Evolutionary conservation across 2,113 vertebrate genomes (phyloP).

Genomic region (Nesogale talazaci): DNA sequence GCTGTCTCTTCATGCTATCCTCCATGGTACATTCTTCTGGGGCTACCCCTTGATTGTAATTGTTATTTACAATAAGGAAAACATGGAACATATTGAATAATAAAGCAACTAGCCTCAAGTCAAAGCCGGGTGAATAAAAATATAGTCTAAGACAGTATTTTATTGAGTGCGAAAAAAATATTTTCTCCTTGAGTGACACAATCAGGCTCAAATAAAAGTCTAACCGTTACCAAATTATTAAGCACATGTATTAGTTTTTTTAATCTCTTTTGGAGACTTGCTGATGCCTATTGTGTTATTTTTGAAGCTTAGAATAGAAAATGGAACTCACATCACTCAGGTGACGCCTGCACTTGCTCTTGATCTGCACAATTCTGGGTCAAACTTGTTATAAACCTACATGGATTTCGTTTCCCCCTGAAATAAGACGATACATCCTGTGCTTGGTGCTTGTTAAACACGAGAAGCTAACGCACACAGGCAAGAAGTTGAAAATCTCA

Average conservation of each 20-base stretch:
- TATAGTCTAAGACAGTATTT: not conserved
- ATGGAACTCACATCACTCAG: not conserved
- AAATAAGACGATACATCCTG: not conserved
- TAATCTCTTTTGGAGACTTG: not conserved
- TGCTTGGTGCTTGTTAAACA: not conserved
- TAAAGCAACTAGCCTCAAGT: slow-evolving; percentile 37
- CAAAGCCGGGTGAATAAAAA: slow-evolving; percentile 26
- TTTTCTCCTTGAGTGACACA: not conserved
- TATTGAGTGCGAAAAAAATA: not conserved
- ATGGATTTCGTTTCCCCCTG: slow-evolving; percentile 8
- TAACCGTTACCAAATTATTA: not conserved
- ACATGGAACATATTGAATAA: not conserved
- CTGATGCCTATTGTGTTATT: not conserved
- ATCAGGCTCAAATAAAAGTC: not conserved
- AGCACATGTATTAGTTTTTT: not conserved
- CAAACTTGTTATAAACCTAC: not conserved
- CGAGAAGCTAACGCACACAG: not conserved
- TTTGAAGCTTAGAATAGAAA: slow-evolving; percentile 17
- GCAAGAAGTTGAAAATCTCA: not conserved
- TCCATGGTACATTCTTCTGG: too few species aligned
- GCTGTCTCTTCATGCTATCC: too few species aligned
- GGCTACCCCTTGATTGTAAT: not conserved
- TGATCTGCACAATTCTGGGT: not conserved
- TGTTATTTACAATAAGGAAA: slow-evolving; percentile 28
- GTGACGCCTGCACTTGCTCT: slow-evolving; percentile 34